These are phyloP conservation scores for Megaceryle alcyon DNA, from an alignment of 2,797 vertebrate genomes.

Conservation along the genomic window DNA sequence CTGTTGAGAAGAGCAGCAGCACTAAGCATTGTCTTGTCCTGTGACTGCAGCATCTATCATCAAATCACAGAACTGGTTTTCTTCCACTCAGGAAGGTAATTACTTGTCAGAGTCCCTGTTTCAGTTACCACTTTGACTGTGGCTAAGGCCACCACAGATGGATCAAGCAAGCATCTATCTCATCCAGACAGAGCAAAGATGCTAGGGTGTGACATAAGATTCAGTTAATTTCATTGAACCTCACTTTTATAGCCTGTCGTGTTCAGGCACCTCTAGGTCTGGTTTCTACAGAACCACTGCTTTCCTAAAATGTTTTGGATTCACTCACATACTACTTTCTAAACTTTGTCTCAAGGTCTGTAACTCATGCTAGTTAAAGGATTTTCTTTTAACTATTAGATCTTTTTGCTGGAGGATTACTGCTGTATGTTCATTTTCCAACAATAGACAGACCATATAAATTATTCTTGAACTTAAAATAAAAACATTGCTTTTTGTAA, in stretches of 20 bases:
- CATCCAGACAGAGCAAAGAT: neutral
- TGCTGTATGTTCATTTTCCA: neutral
- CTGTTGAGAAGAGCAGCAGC: neutral
- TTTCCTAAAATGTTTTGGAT: neutral
- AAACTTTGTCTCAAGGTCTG: neutral
- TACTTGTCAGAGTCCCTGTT: neutral
- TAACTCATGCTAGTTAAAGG: neutral
- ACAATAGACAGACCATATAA: neutral
- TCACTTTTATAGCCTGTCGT: neutral
- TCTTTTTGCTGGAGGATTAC: neutral
- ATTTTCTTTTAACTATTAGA: neutral
- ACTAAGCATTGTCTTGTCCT: neutral
- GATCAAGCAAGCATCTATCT: neutral
- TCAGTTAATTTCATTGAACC: neutral
- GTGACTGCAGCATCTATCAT: neutral
- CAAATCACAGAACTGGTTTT: neutral
- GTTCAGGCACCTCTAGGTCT: neutral
- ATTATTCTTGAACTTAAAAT: neutral
- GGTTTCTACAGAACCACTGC: neutral
- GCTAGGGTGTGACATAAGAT: neutral
- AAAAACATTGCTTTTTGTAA: neutral
- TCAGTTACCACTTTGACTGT: neutral
- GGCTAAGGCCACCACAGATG: neutral
- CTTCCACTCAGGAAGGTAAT: neutral
- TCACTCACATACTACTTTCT: neutral